Base-by-base conservation (phyloP, 2,797 vertebrate genomes). In the Lycodopsis pacificus region DNA sequence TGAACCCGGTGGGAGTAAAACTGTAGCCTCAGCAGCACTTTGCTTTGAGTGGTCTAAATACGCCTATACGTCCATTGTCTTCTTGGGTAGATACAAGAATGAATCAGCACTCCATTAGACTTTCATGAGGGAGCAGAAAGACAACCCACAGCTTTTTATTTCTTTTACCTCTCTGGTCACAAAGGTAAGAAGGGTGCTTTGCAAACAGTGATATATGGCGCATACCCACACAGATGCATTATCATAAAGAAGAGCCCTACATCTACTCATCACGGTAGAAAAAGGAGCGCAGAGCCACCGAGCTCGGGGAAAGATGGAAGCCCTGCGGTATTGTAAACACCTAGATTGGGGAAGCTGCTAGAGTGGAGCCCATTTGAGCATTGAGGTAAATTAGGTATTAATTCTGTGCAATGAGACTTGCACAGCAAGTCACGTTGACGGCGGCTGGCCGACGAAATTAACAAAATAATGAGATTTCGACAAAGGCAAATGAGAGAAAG, bases 81-180 rank as follows among this genome's bases (percentile, higher is more conserved):
- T 83, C 86, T 87, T 56, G 48, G 75, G 67, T 71, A 71, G 88
- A 84, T 76, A 10, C 73, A 34, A 71, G 84, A 81, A 88, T 94
- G 91, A 92, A 92, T 94, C 93, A 91, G 88, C 88, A 77, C 79
- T 77, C 77, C 86, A 90, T 93, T 92, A 91, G 86, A 89, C 89
- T 92, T 93, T 87, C 91, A 92, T 87, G 82, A 91, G 86, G 80
- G 89, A 87, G 83, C 89, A 80, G 71, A 82, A 88, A 81, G 88
- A 89, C 90, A 88, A 79, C 84, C 84, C 86, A 85, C 87, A 73
- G 82, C 83, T 91, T 91, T 54, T 87, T 81, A 83, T 87, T 86
- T 87, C 80, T 84, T 94, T 86, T 89, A 84, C 65, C 83, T 82
- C 84, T 82, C 67, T 30, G 75, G 80, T 89, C 81, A 74, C 70